phyloP scores from a whole-genome alignment of 2,113 vertebrate genomes.

The Pelodiscus sinensis region DNA sequence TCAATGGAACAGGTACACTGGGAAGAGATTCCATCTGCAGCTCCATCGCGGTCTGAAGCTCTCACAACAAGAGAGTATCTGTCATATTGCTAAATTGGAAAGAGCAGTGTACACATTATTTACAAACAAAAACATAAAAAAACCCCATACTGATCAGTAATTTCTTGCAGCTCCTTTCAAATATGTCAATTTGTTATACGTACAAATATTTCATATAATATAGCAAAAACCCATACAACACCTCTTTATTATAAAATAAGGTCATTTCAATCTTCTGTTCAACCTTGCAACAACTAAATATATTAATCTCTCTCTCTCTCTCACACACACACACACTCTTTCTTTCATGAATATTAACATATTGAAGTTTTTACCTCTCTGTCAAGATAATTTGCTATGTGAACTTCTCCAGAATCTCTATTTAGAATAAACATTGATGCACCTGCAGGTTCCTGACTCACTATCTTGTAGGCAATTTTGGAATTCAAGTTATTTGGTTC shows the following conservation, averaged over 20 bases:
- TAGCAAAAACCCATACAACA: neutral
- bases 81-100: slow-evolving; percentile 79
- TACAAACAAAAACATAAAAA: neutral
- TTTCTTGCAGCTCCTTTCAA: neutral
- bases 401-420: slow-evolving; percentile 81
- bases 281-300: neutral
- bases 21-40: slow-evolving; percentile 74
- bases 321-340: accelerated
- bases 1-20: slow-evolving; percentile 81
- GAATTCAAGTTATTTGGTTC: slow-evolving; percentile 76
- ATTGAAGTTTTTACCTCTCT: slow-evolving; percentile 87
- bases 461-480: slow-evolving; percentile 86
- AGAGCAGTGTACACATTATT: neutral
- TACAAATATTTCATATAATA: neutral
- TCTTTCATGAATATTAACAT: neutral
- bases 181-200: neutral
- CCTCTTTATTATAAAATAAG: neutral
- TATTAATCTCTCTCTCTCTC: accelerated
- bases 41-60: slow-evolving; percentile 84
- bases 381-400: slow-evolving; percentile 80
- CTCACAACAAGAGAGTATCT: slow-evolving; percentile 82
- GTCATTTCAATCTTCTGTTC: neutral
- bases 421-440: slow-evolving; percentile 86
- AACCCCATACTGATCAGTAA: neutral
- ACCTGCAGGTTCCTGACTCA: slow-evolving; percentile 74